A percentile compares a stretch with the other conserved stretches of the same genome.
phyloP scores from a whole-genome alignment of 2,888 invertebrate species.

The Cheilosia vulpina region DNA sequence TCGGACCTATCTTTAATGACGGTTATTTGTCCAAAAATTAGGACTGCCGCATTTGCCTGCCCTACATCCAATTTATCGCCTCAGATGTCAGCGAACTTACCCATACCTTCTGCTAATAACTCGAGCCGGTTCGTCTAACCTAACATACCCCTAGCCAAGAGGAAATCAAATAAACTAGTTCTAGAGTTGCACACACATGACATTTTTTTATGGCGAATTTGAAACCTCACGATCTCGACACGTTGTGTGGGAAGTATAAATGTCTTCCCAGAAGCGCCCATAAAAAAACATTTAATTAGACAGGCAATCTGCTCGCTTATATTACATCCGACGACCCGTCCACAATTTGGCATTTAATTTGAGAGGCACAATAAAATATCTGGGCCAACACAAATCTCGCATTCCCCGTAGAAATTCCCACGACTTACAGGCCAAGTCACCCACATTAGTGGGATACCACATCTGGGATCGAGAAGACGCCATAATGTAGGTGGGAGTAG shows the following conservation, averaged over 20 bases:
- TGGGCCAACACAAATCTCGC: constrained; percentile 36
- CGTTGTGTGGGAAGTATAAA: constrained; percentile 27
- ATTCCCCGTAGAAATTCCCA: constrained; percentile 53
- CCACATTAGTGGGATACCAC: constrained; percentile 15
- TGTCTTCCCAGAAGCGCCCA: constrained; percentile 40
- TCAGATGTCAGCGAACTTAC: no score
- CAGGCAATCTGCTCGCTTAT: constrained; percentile 27
- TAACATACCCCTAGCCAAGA: not conserved
- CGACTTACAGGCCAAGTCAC: constrained; percentile 45
- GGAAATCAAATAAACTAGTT: not conserved
- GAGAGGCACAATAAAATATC: constrained; percentile 40
- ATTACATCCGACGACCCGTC: constrained; percentile 6
- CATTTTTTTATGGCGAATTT: constrained; percentile 3
- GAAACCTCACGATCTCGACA: constrained; percentile 24
- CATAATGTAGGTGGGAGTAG: constrained; percentile 57
- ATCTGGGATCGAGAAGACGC: constrained; percentile 37
- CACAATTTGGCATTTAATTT: constrained; percentile 56
- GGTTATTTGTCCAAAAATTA: no score
- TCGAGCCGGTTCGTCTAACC: no score
- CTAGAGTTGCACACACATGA: constrained; percentile 1
- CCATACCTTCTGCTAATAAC: no score
- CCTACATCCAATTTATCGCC: no score
- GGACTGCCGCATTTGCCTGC: no score
- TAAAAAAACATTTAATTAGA: constrained; percentile 45
- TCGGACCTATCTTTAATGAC: no score